Base-by-base conservation (phyloP, 1,140 invertebrate genomes). In the Drosophila orena region DNA sequence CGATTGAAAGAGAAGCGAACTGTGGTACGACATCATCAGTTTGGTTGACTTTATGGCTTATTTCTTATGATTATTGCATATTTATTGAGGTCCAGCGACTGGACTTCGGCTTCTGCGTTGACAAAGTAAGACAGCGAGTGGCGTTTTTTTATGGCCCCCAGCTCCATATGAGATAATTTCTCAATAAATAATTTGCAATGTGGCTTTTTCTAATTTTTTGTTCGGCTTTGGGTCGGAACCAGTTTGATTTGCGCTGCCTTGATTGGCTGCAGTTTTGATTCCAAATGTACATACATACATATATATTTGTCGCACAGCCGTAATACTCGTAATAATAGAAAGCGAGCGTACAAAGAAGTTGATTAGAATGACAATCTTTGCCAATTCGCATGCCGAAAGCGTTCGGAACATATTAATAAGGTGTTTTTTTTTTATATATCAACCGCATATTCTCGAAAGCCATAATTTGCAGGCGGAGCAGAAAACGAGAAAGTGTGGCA, bases 141-240 rank as follows among this genome's bases (percentile, higher is more conserved):
- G 27, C 50, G 52, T 55, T 81, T 71, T 81, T 77, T 81, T 54
- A 47, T 43, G 24, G 17, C n/a, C 12, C 37, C 66, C 66, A 24
- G 37, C 46, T 35, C 65, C 66, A 57, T 42, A 68, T 42, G 61
- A 81, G 60, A 88, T 81, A 81, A 88, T 72, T 81, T 86, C 61
- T 69, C 79, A 78, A 86, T 86, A 88, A 79, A 81, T 76, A 70
- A 69, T 79, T 76, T 75, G 56, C 56, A 71, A 70, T 78, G 55
- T 30, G 30, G 30, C 53, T 62, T 65, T 55, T 64, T 66, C 50
- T 3, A 35, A 20, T 55, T 42, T 53, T 47, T 53, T 56, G 34
- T 47, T 50, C 57, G 54, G 3, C 42, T 64, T 34, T 35, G 35
- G 49, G 47, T 8, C 52, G 14, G 68, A 89, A 88, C 83, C 75